phyloP scores from a whole-genome alignment of 2,113 vertebrate genomes.

The Pluvialis apricaria region DNA sequence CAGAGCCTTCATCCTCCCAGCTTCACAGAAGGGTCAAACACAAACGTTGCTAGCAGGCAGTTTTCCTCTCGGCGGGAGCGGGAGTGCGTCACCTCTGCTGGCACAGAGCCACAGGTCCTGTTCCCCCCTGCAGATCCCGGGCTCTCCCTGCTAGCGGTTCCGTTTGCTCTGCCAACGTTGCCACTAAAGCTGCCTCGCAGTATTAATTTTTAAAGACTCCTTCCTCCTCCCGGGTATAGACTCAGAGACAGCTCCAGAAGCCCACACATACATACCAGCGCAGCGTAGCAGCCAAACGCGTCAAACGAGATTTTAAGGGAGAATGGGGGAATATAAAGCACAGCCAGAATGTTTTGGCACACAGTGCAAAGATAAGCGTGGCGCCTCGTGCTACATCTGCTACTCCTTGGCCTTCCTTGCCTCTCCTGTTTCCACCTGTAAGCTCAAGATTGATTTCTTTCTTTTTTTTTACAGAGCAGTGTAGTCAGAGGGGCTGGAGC shows the following conservation, averaged over 20 bases:
- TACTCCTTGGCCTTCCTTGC: not conserved
- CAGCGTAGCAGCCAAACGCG: not conserved
- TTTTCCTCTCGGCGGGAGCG: slow-evolving; percentile 19
- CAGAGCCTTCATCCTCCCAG: slow-evolving; percentile 42
- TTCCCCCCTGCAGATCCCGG: not conserved
- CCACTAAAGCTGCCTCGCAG: slow-evolving; percentile 50
- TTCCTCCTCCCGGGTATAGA: slow-evolving; percentile 47
- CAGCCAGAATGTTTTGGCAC: slow-evolving; percentile 6
- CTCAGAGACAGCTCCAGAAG: slow-evolving; percentile 46
- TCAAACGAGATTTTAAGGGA: slow-evolving; percentile 35
- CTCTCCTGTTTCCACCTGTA: slow-evolving; percentile 23
- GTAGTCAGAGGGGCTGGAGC: slow-evolving; percentile 40
- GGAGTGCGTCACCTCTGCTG: slow-evolving; percentile 43
- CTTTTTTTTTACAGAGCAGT: not conserved
- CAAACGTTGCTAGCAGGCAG: not conserved
- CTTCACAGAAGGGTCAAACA: slow-evolving; percentile 50
- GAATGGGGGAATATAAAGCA: slow-evolving; percentile 13
- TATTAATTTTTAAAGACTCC: slow-evolving; percentile 62
- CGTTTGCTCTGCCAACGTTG: not conserved
- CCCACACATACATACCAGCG: not conserved
- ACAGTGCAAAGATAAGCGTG: not conserved
- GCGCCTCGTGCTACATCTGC: not conserved
- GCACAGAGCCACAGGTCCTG: not conserved
- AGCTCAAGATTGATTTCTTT: slow-evolving; percentile 36
- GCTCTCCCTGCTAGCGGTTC: slow-evolving; percentile 11